Evolutionary conservation across 2,888 invertebrate species (phyloP).

Genomic region (Lithosia quadra): DNA sequence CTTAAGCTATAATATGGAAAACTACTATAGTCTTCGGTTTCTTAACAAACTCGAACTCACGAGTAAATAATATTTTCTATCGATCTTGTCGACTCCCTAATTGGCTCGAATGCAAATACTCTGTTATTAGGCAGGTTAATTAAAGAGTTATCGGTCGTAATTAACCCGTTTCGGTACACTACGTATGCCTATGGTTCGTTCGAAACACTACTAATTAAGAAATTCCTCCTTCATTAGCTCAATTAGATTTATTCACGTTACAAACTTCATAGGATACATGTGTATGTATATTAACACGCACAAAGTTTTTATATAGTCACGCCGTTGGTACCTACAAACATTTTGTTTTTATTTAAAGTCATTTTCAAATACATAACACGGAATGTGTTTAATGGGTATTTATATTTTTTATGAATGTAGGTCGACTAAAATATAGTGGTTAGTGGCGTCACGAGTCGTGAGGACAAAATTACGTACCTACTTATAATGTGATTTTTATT

Average conservation of each 20-base stretch:
- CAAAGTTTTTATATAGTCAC: constrained; percentile 36
- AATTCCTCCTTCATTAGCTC: constrained; percentile 84
- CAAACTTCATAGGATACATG: constrained; percentile 60
- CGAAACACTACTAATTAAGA: constrained; percentile 84
- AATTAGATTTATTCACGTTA: constrained; percentile 81
- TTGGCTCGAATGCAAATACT: constrained; percentile 83
- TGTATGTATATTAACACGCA: constrained; percentile 49
- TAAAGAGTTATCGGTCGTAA: constrained; percentile 85
- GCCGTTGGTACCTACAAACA: constrained; percentile 29
- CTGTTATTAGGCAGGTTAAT: constrained; percentile 86
- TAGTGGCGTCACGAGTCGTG: constrained; percentile 5
- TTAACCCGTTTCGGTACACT: constrained; percentile 83
- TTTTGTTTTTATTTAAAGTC: constrained; percentile 48
- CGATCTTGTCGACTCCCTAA: constrained; percentile 71
- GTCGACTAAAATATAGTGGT: constrained; percentile 1
- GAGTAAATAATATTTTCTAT: constrained; percentile 66
- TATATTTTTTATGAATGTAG: constrained; percentile 9
- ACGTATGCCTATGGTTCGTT: constrained; percentile 77
- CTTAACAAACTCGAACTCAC: constrained; percentile 42
- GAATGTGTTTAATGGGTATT: constrained; percentile 13
- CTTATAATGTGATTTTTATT: not conserved
- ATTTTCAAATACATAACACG: constrained; percentile 30
- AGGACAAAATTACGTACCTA: not conserved
- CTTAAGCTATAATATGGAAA: constrained; percentile 28
- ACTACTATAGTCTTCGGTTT: constrained; percentile 35